phyloP scores from a whole-genome alignment of 2,797 vertebrate genomes.

The Tragelaphus oryx region DNA sequence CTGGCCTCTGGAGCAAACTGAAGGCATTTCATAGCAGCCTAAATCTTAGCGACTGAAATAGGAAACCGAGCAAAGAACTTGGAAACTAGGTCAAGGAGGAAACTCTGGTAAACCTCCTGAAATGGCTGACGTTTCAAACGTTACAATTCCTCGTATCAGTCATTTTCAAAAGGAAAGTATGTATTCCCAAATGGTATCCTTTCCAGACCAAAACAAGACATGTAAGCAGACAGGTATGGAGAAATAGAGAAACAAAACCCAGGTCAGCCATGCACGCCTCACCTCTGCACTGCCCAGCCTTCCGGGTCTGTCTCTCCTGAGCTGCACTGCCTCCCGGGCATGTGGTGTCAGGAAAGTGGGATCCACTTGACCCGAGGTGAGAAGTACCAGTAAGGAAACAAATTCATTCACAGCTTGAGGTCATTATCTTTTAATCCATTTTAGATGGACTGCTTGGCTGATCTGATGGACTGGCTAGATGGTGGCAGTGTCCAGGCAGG shows the following conservation, averaged over 20 bases:
- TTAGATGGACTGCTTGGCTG: background rate
- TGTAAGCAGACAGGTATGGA: background rate
- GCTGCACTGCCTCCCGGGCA: background rate
- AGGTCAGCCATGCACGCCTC: background rate
- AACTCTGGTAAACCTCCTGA: background rate
- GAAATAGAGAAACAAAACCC: background rate
- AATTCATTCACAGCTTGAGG: background rate
- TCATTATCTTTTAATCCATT: background rate
- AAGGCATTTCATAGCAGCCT: slow-evolving; percentile 45
- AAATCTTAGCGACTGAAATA: slow-evolving; percentile 30
- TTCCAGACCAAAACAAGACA: background rate
- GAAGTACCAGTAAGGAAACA: background rate
- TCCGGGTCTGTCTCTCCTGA: rapidly evolving
- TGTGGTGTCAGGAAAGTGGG: background rate
- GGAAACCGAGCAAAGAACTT: slow-evolving; percentile 23
- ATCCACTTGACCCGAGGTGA: background rate
- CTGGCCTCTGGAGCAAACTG: slow-evolving; percentile 46
- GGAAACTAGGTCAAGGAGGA: slow-evolving; percentile 65
- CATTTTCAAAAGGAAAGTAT: slow-evolving; percentile 17
- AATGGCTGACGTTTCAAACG: slow-evolving; percentile 13
- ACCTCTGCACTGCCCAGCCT: background rate
- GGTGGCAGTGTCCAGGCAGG: background rate
- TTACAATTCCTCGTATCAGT: background rate
- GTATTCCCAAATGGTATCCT: background rate
- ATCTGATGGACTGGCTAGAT: background rate